phyloP scores from a whole-genome alignment of 2,113 vertebrate species.

The Lamprotornis superbus region DNA sequence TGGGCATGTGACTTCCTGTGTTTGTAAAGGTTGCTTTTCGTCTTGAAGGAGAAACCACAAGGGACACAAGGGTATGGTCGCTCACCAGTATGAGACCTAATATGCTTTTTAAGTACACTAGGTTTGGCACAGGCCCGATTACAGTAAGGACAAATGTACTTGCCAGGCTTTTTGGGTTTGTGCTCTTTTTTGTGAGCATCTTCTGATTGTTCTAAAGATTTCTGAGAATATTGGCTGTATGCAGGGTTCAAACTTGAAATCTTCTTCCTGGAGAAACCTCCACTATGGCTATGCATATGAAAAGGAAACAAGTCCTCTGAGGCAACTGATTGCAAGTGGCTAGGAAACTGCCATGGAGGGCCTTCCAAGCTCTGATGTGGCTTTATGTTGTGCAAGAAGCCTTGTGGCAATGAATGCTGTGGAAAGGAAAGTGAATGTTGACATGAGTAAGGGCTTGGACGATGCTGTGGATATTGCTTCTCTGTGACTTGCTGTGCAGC shows the following conservation, averaged over 20 bases:
- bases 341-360: conserved; percentile 89
- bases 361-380: conserved; percentile 90
- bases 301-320: conserved; percentile 91
- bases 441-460: conserved; percentile 83
- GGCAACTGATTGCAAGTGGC: conserved; percentile 83
- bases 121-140: conserved; percentile 98
- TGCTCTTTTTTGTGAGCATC: conserved; percentile 94
- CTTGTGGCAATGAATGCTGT: conserved; percentile 89
- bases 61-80: conserved; percentile 95
- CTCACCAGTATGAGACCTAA: conserved; percentile 96
- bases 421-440: conserved; percentile 90
- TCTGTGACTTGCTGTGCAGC: conserved; percentile 80
- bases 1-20: conserved; percentile 98
- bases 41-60: conserved; percentile 99
- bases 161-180: conserved; percentile 97
- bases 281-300: conserved; percentile 83
- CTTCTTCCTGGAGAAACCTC: conserved; percentile 88
- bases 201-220: conserved; percentile 85
- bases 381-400: conserved; percentile 88
- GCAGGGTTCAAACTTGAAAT: conserved; percentile 86
- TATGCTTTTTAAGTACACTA: conserved; percentile 98
- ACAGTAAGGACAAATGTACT: conserved; percentile 97
- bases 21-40: conserved; percentile 99
- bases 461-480: conserved; percentile 83
- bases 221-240: conserved; percentile 91